A percentile compares a stretch with the other conserved stretches of the same genome.
phyloP scores from a whole-genome alignment of 2,888 invertebrate species.

The Troides oblongomaculatus region DNA sequence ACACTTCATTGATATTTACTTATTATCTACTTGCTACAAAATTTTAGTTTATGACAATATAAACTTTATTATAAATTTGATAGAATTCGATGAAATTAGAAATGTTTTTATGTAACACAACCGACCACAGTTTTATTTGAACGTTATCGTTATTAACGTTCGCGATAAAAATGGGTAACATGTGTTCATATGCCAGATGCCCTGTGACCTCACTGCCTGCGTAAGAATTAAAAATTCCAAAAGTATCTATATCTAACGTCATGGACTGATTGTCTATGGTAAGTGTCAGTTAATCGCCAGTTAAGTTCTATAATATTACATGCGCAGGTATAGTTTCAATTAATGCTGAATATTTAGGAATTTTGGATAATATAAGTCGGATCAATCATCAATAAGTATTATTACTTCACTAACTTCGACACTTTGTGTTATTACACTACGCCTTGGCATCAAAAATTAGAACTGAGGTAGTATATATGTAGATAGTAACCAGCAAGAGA shows the following conservation, averaged over 20 bases:
- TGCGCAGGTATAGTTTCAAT: too few species aligned
- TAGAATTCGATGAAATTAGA: too few species aligned
- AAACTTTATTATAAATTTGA: too few species aligned
- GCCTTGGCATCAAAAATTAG: neutral
- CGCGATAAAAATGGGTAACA: constrained; percentile 72
- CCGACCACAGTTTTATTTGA: neutral
- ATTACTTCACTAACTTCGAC: too few species aligned
- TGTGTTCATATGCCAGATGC: constrained; percentile 72
- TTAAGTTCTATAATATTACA: too few species aligned
- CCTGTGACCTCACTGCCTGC: constrained; percentile 70
- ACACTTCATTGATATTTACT: too few species aligned
- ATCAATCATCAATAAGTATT: too few species aligned
- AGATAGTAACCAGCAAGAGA: neutral
- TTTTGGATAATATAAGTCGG: too few species aligned
- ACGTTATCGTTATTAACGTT: constrained; percentile 48
- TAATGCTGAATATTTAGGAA: too few species aligned
- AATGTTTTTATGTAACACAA: neutral
- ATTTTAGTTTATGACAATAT: too few species aligned
- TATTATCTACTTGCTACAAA: too few species aligned
- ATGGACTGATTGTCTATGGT: constrained; percentile 45
- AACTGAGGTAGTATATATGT: neutral
- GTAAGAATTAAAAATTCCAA: constrained; percentile 47
- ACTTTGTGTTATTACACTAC: too few species aligned
- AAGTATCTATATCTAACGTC: constrained; percentile 60
- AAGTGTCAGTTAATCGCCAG: neutral